Conservation (phyloP, 1,140 invertebrate species). For the Lasaia peninsularis region DNA sequence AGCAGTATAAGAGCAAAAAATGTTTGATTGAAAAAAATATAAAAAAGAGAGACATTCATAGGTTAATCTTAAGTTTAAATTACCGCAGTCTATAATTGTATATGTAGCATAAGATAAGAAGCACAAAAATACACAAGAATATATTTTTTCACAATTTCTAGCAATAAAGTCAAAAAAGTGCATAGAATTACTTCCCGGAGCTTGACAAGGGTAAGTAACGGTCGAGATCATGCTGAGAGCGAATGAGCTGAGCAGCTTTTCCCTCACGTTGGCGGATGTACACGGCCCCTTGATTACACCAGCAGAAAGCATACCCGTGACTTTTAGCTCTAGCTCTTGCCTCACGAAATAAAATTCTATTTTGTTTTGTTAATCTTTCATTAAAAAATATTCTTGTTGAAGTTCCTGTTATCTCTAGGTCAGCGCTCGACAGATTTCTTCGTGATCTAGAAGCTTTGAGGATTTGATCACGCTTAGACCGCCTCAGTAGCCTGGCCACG, state of each 20-base stretch:
- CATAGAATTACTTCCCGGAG: no score
- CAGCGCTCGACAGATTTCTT: slow-evolving; percentile 16
- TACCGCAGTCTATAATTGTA: no score
- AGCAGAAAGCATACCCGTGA: neutral
- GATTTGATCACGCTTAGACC: slow-evolving; percentile 17
- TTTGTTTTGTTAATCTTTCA: neutral
- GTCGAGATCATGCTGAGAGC: slow-evolving; percentile 11
- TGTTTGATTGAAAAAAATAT: no score
- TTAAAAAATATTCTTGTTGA: slow-evolving; percentile 14
- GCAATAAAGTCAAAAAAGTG: no score
- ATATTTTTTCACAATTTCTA: no score
- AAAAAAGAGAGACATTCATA: no score
- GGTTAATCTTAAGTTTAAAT: no score
- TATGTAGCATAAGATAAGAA: no score
- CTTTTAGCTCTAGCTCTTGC: neutral
- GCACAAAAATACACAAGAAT: no score
- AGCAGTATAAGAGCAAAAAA: no score
- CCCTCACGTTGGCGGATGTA: slow-evolving; percentile 22
- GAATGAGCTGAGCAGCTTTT: slow-evolving; percentile 17
- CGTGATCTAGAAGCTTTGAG: slow-evolving; percentile 18
- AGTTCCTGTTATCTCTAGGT: slow-evolving; percentile 8
- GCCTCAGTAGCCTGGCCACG: slow-evolving; percentile 13
- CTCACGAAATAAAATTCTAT: neutral
- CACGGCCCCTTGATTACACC: neutral
- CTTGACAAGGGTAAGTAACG: no score